Percentiles rank a stretch among this genome's conserved stretches.
Conservation (phyloP, 2,797 vertebrate species). For the Rousettus madagascariensis region DNA sequence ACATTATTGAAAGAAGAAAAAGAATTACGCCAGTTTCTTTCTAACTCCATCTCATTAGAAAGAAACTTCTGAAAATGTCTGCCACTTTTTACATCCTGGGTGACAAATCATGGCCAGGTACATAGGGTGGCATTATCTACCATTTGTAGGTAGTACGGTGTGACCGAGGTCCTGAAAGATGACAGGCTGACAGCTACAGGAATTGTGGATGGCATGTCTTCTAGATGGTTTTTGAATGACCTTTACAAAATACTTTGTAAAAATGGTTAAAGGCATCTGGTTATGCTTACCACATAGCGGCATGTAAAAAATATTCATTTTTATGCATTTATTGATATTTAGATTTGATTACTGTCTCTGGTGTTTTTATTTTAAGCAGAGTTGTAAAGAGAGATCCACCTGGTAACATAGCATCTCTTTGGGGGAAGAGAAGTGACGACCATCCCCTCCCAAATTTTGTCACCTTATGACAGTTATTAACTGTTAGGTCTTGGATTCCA, state of each 20-base stretch:
- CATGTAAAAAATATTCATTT: not conserved
- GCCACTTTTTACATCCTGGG: not conserved
- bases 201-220: not conserved
- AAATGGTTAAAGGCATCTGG: not conserved
- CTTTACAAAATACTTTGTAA: not conserved
- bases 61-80: constrained; percentile 11
- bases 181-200: not conserved
- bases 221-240: not conserved
- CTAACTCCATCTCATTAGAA: not conserved
- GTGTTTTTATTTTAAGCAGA: constrained; percentile 47
- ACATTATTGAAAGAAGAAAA: not conserved
- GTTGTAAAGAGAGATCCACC: not conserved
- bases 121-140: not conserved
- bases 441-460: not conserved
- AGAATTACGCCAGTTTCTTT: not conserved
- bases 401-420: not conserved
- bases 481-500: not conserved
- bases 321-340: not conserved
- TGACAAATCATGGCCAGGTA: not conserved
- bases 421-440: not conserved
- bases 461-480: not conserved
- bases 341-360: not conserved
- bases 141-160: not conserved
- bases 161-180: not conserved
- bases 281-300: not conserved